These are phyloP conservation scores for Palythoa heliodiscus DNA, from an alignment of 92 coral and sea anemone genomes.

Conservation along the genomic window DNA sequence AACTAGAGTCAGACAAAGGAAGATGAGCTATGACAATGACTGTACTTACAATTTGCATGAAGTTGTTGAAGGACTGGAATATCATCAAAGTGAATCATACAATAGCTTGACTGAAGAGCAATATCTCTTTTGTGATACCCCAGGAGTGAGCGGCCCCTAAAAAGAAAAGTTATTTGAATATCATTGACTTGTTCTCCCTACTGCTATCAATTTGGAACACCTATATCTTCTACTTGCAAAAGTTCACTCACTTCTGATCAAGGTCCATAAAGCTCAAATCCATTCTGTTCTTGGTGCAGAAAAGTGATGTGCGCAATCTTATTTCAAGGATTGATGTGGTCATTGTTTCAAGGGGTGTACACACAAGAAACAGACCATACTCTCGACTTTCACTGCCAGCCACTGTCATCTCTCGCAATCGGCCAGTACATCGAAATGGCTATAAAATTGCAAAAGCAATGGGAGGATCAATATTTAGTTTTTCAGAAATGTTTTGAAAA, in stretches of 20 bases:
- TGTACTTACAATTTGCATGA: conserved; percentile 87
- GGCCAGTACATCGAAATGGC: conserved; percentile 99
- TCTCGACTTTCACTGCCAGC: conserved; percentile 81
- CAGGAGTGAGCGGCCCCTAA: conserved; percentile 91
- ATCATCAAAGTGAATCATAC: conserved; percentile 99
- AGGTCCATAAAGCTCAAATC: conserved; percentile 95
- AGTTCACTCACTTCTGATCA: conserved; percentile 90
- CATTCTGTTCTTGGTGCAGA: conserved; percentile 98
- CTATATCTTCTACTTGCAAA: background rate
- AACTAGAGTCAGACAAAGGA: background rate
- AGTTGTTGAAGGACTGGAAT: conserved; percentile 83
- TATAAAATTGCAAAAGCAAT: conserved; percentile 28
- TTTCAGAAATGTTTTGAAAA: no score
- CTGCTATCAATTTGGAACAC: background rate
- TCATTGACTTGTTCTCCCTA: background rate
- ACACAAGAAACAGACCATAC: conserved; percentile 86
- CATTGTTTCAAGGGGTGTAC: conserved; percentile 96
- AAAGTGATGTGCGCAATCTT: conserved; percentile 87
- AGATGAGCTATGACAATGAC: background rate
- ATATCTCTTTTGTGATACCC: conserved; percentile 97
- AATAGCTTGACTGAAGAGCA: conserved; percentile 91
- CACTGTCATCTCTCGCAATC: conserved; percentile 89
- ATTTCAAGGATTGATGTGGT: conserved; percentile 90
- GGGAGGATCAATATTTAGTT: background rate
- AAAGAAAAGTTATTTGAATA: background rate